These are phyloP conservation scores for Lysandra bellargus DNA, from an alignment of 2,888 invertebrate genomes.

Conservation along the genomic window DNA sequence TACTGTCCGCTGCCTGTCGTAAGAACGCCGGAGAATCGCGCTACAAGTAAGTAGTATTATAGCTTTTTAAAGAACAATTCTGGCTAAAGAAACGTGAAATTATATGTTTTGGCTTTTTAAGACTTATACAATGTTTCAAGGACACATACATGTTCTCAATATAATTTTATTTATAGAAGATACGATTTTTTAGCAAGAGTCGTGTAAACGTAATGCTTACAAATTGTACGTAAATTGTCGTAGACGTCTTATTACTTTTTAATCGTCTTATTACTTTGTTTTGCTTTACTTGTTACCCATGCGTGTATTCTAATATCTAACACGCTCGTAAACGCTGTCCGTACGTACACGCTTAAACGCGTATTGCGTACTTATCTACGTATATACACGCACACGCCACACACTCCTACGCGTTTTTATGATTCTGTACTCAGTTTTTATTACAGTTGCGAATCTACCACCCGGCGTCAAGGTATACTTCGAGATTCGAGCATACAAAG, in stretches of 20 bases:
- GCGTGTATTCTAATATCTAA: not conserved
- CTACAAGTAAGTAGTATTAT: constrained; percentile 62
- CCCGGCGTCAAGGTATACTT: constrained; percentile 76
- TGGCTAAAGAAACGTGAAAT: too few relatives aligned
- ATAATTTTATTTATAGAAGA: not conserved
- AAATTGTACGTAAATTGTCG: too few relatives aligned
- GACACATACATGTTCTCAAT: too few relatives aligned
- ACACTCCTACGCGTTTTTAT: not conserved
- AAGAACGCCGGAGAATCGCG: constrained; percentile 65
- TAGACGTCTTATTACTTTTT: too few relatives aligned
- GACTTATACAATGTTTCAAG: too few relatives aligned
- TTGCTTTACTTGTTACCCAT: not conserved
- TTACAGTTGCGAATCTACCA: constrained; percentile 77
- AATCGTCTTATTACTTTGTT: too few relatives aligned
- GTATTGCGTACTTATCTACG: not conserved
- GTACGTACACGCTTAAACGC: not conserved
- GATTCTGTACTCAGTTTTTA: too few relatives aligned
- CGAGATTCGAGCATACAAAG: constrained; percentile 83
- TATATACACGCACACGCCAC: not conserved
- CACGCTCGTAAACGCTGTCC: not conserved
- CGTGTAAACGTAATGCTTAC: too few relatives aligned
- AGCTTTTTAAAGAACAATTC: too few relatives aligned
- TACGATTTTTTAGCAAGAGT: too few relatives aligned
- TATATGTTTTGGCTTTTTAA: too few relatives aligned
- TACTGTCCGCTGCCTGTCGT: constrained; percentile 77